Evolutionary conservation across 2,113 vertebrate genomes (phyloP).

Genomic region (Hemichromis elongatus): DNA sequence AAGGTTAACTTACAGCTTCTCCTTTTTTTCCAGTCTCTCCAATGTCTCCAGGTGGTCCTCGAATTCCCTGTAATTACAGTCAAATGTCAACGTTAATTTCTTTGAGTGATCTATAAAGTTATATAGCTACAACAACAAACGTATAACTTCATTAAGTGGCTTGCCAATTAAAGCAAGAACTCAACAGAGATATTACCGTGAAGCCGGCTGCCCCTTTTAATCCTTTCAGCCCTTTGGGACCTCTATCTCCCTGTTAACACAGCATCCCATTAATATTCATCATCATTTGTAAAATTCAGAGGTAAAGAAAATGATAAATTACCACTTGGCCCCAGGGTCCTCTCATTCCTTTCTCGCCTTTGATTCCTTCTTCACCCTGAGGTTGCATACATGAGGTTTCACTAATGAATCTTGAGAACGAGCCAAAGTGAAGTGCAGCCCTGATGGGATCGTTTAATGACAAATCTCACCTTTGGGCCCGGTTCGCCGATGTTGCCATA

Average conservation of each 20-base stretch:
- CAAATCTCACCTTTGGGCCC: conserved; percentile 58
- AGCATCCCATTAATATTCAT: conserved; percentile 19
- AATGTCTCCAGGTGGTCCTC: conserved; percentile 63
- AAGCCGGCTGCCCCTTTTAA: conserved; percentile 72
- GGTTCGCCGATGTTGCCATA: conserved; percentile 65
- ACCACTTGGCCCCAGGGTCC: conserved; percentile 64
- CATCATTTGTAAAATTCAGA: background rate
- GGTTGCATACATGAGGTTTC: conserved; percentile 10
- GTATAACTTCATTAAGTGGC: background rate
- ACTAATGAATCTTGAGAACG: background rate
- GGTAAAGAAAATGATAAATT: background rate
- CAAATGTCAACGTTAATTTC: conserved; percentile 4
- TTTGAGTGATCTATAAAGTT: conserved; percentile 4
- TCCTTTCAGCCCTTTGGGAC: conserved; percentile 75
- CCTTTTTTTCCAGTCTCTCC: conserved; percentile 55
- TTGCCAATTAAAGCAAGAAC: background rate
- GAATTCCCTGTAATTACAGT: conserved; percentile 64
- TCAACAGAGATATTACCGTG: conserved; percentile 61
- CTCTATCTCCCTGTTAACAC: conserved; percentile 66
- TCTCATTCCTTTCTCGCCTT: conserved; percentile 73
- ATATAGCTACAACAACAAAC: background rate
- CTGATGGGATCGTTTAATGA: background rate
- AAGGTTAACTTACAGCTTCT: conserved; percentile 61
- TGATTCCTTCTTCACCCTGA: conserved; percentile 66
- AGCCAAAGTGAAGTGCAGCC: background rate